Evolutionary conservation across 1,140 invertebrate species (phyloP).

Genomic region (Drosophila insularis): DNA sequence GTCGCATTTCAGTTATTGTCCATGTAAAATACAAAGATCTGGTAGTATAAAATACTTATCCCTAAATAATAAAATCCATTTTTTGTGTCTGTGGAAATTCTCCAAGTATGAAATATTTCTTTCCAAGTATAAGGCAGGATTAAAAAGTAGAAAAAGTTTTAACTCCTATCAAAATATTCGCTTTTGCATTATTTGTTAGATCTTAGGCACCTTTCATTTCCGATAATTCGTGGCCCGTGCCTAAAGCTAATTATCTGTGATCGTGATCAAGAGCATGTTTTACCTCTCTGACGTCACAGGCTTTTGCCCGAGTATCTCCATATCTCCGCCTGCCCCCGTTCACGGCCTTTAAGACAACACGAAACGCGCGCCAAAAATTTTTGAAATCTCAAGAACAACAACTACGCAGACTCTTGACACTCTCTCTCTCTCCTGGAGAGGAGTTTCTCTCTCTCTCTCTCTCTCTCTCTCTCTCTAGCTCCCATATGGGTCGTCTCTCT

Average conservation of each 20-base stretch:
- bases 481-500: constrained; percentile 12
- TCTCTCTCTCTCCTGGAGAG: constrained; percentile 31
- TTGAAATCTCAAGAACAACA: constrained; percentile 15
- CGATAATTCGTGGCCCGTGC: constrained; percentile 30
- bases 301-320: neutral
- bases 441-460: constrained; percentile 27
- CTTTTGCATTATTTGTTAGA: too few relatives aligned
- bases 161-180: too few relatives aligned
- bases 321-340: neutral
- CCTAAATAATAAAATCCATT: too few relatives aligned
- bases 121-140: too few relatives aligned
- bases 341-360: neutral
- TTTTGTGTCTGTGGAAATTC: too few relatives aligned
- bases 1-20: too few relatives aligned
- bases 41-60: too few relatives aligned
- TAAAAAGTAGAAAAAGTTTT: too few relatives aligned
- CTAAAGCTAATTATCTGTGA: constrained; percentile 41
- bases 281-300: constrained; percentile 41
- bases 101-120: too few relatives aligned
- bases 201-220: constrained; percentile 19
- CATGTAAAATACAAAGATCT: too few relatives aligned
- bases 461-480: constrained; percentile 22
- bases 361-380: constrained; percentile 67
- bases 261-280: constrained; percentile 52
- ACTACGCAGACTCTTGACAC: constrained; percentile 50